Percentiles rank a stretch among this genome's conserved stretches.
phyloP scores from a whole-genome alignment of 2,113 vertebrate species.

The Sturnira hondurensis region DNA sequence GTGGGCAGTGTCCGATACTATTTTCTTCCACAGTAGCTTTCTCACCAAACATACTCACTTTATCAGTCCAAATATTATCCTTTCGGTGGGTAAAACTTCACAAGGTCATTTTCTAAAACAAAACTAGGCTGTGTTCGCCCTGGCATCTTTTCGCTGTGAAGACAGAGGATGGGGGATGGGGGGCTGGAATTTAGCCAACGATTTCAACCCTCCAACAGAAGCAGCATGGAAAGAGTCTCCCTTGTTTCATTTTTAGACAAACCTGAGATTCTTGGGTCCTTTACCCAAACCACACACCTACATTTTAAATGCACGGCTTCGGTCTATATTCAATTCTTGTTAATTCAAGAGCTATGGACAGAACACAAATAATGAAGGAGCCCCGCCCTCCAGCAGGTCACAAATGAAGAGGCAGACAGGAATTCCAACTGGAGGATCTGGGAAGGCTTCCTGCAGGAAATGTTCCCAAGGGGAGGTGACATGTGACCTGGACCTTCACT shows the following conservation, averaged over 20 bases:
- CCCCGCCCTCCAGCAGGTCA: not conserved
- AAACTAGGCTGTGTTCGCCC: not conserved
- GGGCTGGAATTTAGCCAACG: not conserved
- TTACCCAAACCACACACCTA: not conserved
- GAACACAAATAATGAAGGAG: not conserved
- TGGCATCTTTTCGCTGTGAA: not conserved
- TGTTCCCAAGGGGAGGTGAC: not conserved
- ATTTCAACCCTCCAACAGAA: not conserved
- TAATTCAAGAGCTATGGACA: not conserved
- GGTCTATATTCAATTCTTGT: not conserved
- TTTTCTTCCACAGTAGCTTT: constrained; percentile 13
- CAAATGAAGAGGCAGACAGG: not conserved
- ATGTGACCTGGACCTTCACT: not conserved
- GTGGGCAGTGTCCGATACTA: not conserved
- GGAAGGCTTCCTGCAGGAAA: not conserved
- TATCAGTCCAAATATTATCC: not conserved
- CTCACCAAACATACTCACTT: not conserved
- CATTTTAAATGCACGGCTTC: not conserved
- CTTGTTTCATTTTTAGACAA: not conserved
- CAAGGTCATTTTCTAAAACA: not conserved
- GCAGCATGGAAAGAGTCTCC: not conserved
- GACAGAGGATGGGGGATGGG: not conserved
- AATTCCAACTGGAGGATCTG: not conserved
- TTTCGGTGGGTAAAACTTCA: not conserved
- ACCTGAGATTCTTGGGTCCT: not conserved